phyloP scores from a whole-genome alignment of 92 coral and sea anemone genomes.

The Parazoanthus swiftii region DNA sequence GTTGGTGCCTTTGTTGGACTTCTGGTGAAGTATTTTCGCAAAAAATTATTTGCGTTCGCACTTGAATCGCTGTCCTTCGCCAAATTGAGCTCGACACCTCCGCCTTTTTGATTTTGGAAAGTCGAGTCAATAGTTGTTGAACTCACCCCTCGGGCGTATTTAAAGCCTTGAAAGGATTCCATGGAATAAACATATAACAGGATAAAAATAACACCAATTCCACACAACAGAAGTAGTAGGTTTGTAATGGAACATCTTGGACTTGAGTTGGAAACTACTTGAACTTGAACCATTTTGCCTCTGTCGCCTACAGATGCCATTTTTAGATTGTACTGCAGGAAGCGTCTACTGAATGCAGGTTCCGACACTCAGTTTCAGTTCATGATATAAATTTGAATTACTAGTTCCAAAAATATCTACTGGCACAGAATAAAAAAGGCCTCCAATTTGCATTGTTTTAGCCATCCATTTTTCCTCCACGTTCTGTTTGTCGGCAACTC shows the following conservation, averaged over 20 bases:
- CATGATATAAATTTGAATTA: not conserved
- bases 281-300: not conserved
- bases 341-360: not conserved
- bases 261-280: not conserved
- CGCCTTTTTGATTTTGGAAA: not conserved
- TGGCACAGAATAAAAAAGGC: too few relatives aligned
- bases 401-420: not conserved
- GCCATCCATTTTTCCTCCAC: too few relatives aligned
- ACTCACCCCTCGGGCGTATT: not conserved
- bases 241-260: not conserved
- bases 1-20: not conserved
- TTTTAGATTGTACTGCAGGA: not conserved
- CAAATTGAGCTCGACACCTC: not conserved
- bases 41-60: not conserved
- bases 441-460: too few relatives aligned
- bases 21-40: not conserved
- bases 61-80: not conserved
- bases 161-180: constrained; percentile 6
- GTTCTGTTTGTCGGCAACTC: too few relatives aligned
- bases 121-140: not conserved
- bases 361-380: not conserved
- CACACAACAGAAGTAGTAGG: not conserved
- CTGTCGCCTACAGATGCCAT: not conserved
- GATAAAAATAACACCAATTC: not conserved
- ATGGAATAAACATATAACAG: not conserved